phyloP scores from a whole-genome alignment of 2,113 vertebrate species.

The Gambusia holbrooki region DNA sequence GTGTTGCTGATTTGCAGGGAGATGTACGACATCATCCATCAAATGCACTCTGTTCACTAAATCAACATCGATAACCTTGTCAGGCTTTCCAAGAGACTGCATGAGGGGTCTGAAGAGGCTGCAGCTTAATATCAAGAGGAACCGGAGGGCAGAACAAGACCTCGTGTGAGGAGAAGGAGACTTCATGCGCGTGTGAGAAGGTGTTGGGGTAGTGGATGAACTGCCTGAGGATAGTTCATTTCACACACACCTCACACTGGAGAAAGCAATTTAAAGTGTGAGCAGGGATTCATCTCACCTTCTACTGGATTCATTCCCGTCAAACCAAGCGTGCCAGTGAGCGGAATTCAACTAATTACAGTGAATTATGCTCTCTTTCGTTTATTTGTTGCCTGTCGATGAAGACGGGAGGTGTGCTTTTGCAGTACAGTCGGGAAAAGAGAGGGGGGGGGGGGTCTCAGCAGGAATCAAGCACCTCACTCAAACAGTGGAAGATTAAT shows the following conservation, averaged over 20 bases:
- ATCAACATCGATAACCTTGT: constrained; percentile 50
- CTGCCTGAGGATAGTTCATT: constrained; percentile 31
- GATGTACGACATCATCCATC: constrained; percentile 21
- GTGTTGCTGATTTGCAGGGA: constrained; percentile 27
- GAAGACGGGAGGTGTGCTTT: constrained; percentile 1
- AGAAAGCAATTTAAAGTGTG: constrained; percentile 37
- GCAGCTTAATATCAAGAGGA: constrained; percentile 18
- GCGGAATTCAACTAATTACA: constrained; percentile 7
- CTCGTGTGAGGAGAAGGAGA: not conserved
- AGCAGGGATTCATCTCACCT: constrained; percentile 27
- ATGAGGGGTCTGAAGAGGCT: constrained; percentile 33
- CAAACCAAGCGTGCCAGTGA: not conserved
- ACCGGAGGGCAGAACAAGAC: constrained; percentile 12
- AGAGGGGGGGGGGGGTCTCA: constrained; percentile 1
- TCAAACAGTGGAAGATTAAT: constrained; percentile 16
- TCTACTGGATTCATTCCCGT: constrained; percentile 23
- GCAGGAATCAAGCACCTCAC: not conserved
- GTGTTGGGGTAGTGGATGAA: constrained; percentile 22
- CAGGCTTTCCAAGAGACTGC: constrained; percentile 23
- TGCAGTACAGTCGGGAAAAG: not conserved
- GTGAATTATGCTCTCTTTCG: not conserved
- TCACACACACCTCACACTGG: constrained; percentile 32
- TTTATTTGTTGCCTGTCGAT: constrained; percentile 10
- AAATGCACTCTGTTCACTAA: constrained; percentile 31
- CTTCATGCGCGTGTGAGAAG: not conserved